Evolutionary conservation across 2,888 invertebrate species (phyloP).

Genomic region (Periphyllus acericola): DNA sequence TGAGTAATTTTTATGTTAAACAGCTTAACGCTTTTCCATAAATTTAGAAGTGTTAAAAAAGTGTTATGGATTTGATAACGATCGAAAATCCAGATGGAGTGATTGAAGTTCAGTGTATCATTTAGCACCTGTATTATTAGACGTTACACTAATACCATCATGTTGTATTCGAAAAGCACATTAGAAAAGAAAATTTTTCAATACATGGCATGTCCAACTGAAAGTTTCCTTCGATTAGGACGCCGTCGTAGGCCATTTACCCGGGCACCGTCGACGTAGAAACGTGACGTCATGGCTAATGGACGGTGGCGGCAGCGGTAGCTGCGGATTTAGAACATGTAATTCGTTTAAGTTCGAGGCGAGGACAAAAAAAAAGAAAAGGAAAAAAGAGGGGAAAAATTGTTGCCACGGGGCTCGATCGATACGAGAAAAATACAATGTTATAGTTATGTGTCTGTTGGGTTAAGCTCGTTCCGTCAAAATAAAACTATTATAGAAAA

Average conservation of each 20-base stretch:
- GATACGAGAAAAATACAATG: slow-evolving; percentile 42
- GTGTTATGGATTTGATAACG: background rate
- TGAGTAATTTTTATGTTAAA: no score
- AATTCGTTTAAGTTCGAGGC: slow-evolving; percentile 50
- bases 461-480: slow-evolving; percentile 21
- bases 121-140: background rate
- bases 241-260: slow-evolving; percentile 4
- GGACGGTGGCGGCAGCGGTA: slow-evolving; percentile 31
- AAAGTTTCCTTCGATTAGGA: slow-evolving; percentile 39
- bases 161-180: background rate
- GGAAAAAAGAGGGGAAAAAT: slow-evolving; percentile 17
- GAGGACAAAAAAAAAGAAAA: slow-evolving; percentile 30
- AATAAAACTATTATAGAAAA: slow-evolving; percentile 29
- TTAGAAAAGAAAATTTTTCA: slow-evolving; percentile 26
- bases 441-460: slow-evolving; percentile 6
- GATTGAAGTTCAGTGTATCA: background rate
- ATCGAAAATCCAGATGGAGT: background rate
- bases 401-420: slow-evolving; percentile 43
- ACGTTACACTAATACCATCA: background rate
- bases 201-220: slow-evolving; percentile 1
- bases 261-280: background rate
- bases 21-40: no score
- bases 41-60: no score
- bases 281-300: slow-evolving; percentile 47
- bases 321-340: slow-evolving; percentile 43